A percentile compares a stretch with the other conserved stretches of the same genome.
Conservation (phyloP, 1,140 invertebrate genomes). For the Orius insidiosus region DNA sequence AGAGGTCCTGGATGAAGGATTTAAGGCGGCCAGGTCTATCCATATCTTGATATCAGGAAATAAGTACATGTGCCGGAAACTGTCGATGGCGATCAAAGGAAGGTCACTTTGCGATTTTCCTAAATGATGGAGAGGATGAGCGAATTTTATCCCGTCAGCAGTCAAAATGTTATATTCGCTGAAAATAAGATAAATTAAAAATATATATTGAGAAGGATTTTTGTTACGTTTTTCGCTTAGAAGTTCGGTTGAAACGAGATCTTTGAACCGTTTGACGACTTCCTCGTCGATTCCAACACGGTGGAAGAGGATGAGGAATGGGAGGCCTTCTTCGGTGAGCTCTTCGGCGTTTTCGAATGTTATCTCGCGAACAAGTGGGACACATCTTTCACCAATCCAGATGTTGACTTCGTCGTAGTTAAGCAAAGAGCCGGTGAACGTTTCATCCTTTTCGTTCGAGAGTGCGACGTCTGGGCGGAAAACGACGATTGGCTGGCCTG, state of each 20-base stretch:
- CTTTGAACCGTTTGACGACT: conserved; percentile 72
- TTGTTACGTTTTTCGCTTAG: conserved; percentile 84
- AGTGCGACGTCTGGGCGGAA: conserved; percentile 61
- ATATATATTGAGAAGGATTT: no score
- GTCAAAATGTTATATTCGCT: conserved; percentile 90
- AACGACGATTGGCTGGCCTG: conserved; percentile 56
- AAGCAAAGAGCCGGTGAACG: conserved; percentile 47
- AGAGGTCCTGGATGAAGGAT: conserved; percentile 75
- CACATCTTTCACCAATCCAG: conserved; percentile 77
- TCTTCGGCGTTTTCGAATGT: conserved; percentile 99
- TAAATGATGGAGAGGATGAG: conserved; percentile 94
- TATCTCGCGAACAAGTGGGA: conserved; percentile 77
- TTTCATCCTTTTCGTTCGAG: conserved; percentile 66
- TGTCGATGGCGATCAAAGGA: conserved; percentile 95
- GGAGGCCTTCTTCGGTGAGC: conserved; percentile 94
- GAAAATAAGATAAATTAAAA: conserved; percentile 27
- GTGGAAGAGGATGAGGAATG: conserved; percentile 97
- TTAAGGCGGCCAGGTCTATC: conserved; percentile 65
- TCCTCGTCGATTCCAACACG: conserved; percentile 60
- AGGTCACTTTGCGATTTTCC: conserved; percentile 81
- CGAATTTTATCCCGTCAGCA: conserved; percentile 90
- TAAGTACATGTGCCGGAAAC: conserved; percentile 98
- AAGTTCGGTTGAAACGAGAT: conserved; percentile 61
- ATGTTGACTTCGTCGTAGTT: conserved; percentile 48
- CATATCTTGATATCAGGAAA: conserved; percentile 67